Conservation (phyloP, 2,888 invertebrate species). For the Cheilosia impressa region DNA sequence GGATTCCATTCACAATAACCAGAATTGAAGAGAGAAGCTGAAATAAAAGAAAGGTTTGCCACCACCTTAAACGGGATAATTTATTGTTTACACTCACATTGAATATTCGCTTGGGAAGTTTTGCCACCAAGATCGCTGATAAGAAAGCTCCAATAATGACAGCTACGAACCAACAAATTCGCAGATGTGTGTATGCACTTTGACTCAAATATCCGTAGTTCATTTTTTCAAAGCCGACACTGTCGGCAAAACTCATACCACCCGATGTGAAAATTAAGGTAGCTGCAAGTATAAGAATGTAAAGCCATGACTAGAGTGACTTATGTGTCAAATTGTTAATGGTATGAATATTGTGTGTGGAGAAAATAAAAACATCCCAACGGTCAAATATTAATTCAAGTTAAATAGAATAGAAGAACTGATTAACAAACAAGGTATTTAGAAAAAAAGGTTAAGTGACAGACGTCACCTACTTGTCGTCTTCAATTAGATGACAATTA, state of each 20-base stretch:
- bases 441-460: no score
- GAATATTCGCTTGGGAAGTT: slow-evolving; percentile 26
- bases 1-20: slow-evolving; percentile 77
- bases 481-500: no score
- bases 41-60: background rate
- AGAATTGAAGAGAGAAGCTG: slow-evolving; percentile 27
- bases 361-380: no score
- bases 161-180: slow-evolving; percentile 79
- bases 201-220: background rate
- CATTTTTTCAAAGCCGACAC: slow-evolving; percentile 72
- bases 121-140: slow-evolving; percentile 74
- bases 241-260: slow-evolving; percentile 79
- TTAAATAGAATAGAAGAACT: no score
- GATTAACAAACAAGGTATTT: no score
- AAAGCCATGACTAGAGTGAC: background rate
- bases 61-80: background rate
- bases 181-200: slow-evolving; percentile 65
- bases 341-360: no score
- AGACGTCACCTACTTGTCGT: no score
- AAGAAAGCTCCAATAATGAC: slow-evolving; percentile 78
- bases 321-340: no score
- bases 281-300: background rate
- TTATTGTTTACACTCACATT: slow-evolving; percentile 16
- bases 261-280: slow-evolving; percentile 76
- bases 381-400: no score